Evolutionary conservation across 2,113 vertebrate genomes (phyloP).

Genomic region (Callipepla californica): DNA sequence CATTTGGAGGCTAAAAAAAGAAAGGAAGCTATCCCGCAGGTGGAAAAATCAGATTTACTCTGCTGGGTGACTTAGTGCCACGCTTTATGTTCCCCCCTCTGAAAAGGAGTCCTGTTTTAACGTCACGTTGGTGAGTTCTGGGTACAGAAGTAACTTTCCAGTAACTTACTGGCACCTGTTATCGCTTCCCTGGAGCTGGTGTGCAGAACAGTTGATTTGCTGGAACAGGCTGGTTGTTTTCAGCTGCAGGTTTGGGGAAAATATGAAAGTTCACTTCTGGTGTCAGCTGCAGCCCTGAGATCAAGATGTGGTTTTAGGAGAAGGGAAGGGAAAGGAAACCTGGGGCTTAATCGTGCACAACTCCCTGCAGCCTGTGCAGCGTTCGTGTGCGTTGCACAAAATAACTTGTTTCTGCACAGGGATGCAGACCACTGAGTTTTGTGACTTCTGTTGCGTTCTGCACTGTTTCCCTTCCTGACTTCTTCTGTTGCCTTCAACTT

Average conservation of each 20-base stretch:
- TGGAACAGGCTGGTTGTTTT: not conserved
- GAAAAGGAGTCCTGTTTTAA: not conserved
- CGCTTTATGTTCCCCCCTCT: not conserved
- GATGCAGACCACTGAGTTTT: not conserved
- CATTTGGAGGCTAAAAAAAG: conserved; percentile 2
- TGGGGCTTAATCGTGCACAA: not conserved
- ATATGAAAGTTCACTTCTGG: not conserved
- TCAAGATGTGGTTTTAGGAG: not conserved
- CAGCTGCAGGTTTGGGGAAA: not conserved
- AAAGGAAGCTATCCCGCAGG: not conserved
- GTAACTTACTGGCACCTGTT: not conserved
- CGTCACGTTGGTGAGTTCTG: not conserved
- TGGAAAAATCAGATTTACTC: conserved; percentile 25
- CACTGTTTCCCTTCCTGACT: not conserved
- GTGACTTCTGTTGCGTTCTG: not conserved
- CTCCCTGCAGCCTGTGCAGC: not conserved
- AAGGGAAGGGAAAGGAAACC: not conserved
- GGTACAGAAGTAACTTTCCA: not conserved
- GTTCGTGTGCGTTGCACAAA: fast-evolving
- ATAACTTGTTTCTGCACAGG: not conserved
- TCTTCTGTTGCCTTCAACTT: not conserved
- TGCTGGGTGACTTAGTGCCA: not conserved
- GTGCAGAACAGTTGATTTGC: not conserved
- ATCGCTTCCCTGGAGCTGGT: not conserved
- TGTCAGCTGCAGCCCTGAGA: fast-evolving